Percentiles rank a stretch among this genome's conserved stretches.
Conservation (phyloP, 1,140 invertebrate genomes). For the Scaptomyza montana region DNA sequence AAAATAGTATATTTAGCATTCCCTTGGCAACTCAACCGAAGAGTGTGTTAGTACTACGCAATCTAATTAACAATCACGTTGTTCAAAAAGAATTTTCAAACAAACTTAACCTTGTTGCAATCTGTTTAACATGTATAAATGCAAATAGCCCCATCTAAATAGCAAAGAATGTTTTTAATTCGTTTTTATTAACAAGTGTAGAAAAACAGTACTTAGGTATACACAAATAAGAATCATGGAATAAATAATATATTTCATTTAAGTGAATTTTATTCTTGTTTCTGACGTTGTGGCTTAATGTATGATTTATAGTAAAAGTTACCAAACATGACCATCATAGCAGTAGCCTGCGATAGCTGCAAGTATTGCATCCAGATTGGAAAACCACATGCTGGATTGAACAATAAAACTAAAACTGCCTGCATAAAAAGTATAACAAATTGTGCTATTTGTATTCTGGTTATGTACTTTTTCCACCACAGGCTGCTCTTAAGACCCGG, state of each 20-base stretch:
- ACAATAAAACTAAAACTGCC: constrained; percentile 85
- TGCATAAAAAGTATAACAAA: constrained; percentile 89
- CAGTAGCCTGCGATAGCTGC: constrained; percentile 62
- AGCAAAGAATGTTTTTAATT: too few species aligned
- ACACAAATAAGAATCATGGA: too few species aligned
- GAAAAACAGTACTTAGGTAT: too few species aligned
- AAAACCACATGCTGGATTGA: constrained; percentile 88
- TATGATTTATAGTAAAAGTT: constrained; percentile 88
- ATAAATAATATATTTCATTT: constrained; percentile 2
- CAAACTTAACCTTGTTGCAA: background rate
- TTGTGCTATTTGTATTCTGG: constrained; percentile 90
- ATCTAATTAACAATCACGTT: background rate
- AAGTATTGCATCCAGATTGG: constrained; percentile 86
- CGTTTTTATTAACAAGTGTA: too few species aligned
- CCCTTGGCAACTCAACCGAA: background rate
- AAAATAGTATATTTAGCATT: background rate
- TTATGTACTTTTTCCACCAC: constrained; percentile 95
- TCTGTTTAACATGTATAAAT: too few species aligned
- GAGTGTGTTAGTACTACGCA: background rate
- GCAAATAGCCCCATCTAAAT: too few species aligned
- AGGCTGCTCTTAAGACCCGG: constrained; percentile 87
- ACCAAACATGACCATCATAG: constrained; percentile 90
- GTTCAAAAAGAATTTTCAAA: background rate
- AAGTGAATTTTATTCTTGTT: constrained; percentile 3
- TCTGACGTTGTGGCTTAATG: constrained; percentile 22